Evolutionary conservation across 1,140 invertebrate genomes (phyloP).

Genomic region (Theocolax elegans): DNA sequence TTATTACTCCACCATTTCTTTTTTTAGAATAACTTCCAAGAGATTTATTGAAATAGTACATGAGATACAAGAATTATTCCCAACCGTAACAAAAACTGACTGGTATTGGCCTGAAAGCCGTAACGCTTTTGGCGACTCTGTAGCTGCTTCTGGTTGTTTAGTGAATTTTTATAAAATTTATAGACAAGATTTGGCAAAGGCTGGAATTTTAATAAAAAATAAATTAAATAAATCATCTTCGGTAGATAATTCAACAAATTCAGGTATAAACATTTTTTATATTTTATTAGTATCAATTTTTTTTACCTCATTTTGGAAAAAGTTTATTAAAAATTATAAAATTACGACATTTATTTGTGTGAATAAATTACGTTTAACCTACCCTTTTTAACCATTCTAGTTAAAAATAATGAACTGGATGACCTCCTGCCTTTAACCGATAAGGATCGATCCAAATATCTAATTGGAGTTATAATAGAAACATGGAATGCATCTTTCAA

Average conservation of each 20-base stretch:
- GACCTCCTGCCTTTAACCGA: background rate
- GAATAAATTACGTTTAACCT: background rate
- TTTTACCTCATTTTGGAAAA: background rate
- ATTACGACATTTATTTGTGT: background rate
- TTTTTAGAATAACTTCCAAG: background rate
- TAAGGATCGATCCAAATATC: background rate
- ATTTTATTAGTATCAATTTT: background rate
- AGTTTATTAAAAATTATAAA: background rate
- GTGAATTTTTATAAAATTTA: slow-evolving; percentile 4
- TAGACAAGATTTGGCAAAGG: background rate
- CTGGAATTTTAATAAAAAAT: background rate
- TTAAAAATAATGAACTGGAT: background rate
- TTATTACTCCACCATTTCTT: background rate
- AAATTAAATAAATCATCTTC: background rate
- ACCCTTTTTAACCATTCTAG: too few relatives aligned
- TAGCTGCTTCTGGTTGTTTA: background rate
- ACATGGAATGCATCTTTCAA: background rate
- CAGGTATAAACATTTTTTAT: background rate
- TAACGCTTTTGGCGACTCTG: background rate
- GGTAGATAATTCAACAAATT: background rate
- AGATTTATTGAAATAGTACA: background rate
- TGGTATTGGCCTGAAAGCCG: background rate
- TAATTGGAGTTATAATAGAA: background rate
- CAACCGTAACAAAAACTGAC: background rate
- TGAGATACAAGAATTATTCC: background rate